A percentile compares a stretch with the other conserved stretches of the same genome.
Evolutionary conservation across 2,113 vertebrate genomes (phyloP).

Genomic region (Columbina picui): DNA sequence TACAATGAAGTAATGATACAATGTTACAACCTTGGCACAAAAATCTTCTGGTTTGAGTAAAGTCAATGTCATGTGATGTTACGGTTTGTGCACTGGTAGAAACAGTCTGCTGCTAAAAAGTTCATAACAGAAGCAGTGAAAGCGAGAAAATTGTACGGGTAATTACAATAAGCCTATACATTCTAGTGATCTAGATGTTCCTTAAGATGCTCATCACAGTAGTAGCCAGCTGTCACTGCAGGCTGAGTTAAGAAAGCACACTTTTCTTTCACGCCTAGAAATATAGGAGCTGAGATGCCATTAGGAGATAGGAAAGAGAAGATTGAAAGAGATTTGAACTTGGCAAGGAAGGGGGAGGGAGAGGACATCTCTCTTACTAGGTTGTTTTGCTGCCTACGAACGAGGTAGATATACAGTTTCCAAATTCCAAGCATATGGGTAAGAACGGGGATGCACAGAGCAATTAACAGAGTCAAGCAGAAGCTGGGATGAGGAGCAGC

Average conservation of each 20-base stretch:
- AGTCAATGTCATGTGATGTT: conserved; percentile 62
- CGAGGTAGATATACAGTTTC: neutral
- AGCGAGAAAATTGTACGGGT: neutral
- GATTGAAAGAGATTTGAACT: neutral
- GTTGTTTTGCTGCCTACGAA: neutral
- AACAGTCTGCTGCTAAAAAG: conserved; percentile 51
- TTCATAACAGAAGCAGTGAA: conserved; percentile 1
- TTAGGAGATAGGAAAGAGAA: conserved; percentile 1
- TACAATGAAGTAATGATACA: conserved; percentile 70
- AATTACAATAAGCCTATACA: neutral
- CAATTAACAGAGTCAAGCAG: conserved; percentile 58
- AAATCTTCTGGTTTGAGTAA: conserved; percentile 69
- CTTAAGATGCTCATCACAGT: neutral
- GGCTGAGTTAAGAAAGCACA: neutral
- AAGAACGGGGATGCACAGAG: conserved; percentile 54
- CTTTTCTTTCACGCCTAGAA: neutral
- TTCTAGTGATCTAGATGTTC: neutral
- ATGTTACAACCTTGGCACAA: conserved; percentile 62
- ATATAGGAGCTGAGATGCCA: neutral
- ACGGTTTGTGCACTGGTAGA: conserved; percentile 44
- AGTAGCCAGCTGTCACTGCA: neutral
- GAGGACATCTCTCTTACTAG: neutral
- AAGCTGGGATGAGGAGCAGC: conserved; percentile 33
- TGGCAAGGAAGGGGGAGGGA: neutral
- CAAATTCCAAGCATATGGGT: conserved; percentile 54